Conservation (phyloP, 2,888 invertebrate genomes). For the Cephonodes hylas region DNA sequence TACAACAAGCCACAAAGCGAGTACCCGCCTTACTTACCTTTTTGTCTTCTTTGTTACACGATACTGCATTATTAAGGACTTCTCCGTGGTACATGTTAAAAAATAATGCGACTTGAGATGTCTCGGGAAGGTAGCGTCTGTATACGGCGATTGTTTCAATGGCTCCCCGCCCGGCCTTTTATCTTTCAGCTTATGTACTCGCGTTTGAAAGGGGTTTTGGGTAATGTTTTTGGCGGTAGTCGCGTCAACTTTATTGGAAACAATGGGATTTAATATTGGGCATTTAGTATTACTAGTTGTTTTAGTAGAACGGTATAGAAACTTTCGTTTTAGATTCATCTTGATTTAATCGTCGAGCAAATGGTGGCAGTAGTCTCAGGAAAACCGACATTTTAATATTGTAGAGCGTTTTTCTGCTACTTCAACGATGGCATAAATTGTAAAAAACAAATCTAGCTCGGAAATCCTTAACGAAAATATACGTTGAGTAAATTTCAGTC, state of each 20-base stretch:
- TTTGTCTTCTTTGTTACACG: slow-evolving; percentile 71
- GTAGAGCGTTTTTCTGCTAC: too few relatives aligned
- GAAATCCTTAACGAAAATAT: too few relatives aligned
- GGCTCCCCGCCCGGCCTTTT: slow-evolving; percentile 46
- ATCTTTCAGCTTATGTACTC: slow-evolving; percentile 36
- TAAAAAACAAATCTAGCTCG: too few relatives aligned
- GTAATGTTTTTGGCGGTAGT: slow-evolving; percentile 7
- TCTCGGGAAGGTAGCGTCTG: slow-evolving; percentile 45
- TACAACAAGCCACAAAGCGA: slow-evolving; percentile 49
- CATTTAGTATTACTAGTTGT: too few relatives aligned
- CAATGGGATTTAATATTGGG: background rate
- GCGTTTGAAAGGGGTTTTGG: slow-evolving; percentile 22
- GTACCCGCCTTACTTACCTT: slow-evolving; percentile 52
- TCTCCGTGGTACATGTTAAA: slow-evolving; percentile 57
- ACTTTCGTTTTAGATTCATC: too few relatives aligned
- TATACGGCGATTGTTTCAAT: slow-evolving; percentile 48
- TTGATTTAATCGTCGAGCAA: too few relatives aligned
- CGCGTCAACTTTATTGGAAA: background rate
- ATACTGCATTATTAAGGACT: slow-evolving; percentile 72
- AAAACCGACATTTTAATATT: too few relatives aligned
- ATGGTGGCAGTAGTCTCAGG: too few relatives aligned
- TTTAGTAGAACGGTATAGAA: too few relatives aligned
- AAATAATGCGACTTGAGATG: slow-evolving; percentile 53
- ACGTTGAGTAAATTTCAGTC: too few relatives aligned
- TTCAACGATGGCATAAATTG: too few relatives aligned